Evolutionary conservation across 1,140 invertebrate genomes (phyloP).

Genomic region (Pemphigus obesinymphae): DNA sequence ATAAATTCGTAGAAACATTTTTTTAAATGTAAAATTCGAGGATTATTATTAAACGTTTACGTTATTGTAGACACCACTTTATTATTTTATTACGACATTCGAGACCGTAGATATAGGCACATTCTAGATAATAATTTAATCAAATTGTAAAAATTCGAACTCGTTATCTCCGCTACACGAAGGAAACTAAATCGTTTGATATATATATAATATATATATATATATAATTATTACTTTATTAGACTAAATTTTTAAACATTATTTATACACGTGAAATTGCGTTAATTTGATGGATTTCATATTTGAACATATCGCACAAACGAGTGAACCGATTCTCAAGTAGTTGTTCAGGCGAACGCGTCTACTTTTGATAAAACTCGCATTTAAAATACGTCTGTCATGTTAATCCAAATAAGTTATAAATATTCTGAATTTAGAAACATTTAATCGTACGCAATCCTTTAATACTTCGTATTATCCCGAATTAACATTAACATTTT

Average conservation of each 20-base stretch:
- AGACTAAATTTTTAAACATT: not conserved
- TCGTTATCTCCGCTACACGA: not conserved
- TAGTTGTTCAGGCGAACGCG: not conserved
- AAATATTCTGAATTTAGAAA: not conserved
- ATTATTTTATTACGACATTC: not conserved
- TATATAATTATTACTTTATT: not conserved
- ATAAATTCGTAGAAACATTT: slow-evolving; percentile 3
- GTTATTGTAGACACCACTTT: not conserved
- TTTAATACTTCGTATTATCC: no score
- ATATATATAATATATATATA: not conserved
- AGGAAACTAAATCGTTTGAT: not conserved
- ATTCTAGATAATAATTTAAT: not conserved
- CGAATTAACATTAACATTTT: not conserved
- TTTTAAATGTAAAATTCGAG: not conserved
- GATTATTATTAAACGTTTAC: no score
- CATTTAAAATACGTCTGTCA: not conserved
- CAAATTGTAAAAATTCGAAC: not conserved
- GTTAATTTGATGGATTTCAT: not conserved
- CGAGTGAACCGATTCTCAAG: not conserved
- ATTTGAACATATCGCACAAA: not conserved
- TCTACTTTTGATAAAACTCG: slow-evolving; percentile 1
- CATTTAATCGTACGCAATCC: not conserved
- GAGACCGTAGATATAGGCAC: no score
- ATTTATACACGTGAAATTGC: not conserved
- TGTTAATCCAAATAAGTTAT: not conserved